phyloP scores from a whole-genome alignment of 2,888 invertebrate species.

The Ectobius pallidus region DNA sequence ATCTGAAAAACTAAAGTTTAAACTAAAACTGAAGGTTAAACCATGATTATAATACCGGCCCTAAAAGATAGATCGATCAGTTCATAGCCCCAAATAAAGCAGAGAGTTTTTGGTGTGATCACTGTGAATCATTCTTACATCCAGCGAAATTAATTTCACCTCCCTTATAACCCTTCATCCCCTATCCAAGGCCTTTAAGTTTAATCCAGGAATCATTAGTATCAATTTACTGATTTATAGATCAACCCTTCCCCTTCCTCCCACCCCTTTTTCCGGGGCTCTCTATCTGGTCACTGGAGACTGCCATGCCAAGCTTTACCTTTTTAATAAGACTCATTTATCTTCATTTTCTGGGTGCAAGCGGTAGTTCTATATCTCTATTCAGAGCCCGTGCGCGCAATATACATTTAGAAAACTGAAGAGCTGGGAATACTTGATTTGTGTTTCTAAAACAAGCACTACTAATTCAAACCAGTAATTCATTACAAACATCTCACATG shows the following conservation, averaged over 20 bases:
- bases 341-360: conserved; percentile 30
- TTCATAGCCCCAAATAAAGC: too few relatives aligned
- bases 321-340: conserved; percentile 36
- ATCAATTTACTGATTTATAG: conserved; percentile 25
- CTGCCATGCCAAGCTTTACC: not conserved
- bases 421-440: not conserved
- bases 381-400: not conserved
- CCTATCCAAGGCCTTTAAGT: not conserved
- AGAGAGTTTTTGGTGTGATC: too few relatives aligned
- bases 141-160: not conserved
- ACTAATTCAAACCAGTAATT: not conserved
- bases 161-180: not conserved
- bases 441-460: not conserved
- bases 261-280: conserved; percentile 3
- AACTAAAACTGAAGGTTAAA: too few relatives aligned
- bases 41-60: too few relatives aligned
- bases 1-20: too few relatives aligned
- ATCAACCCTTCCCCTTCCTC: not conserved
- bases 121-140: conserved; percentile 13
- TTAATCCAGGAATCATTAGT: conserved; percentile 26
- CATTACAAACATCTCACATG: not conserved
- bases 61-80: too few relatives aligned
- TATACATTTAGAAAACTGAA: not conserved
- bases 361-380: not conserved
- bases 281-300: conserved; percentile 2